Evolutionary conservation across 2,888 invertebrate genomes (phyloP).

Genomic region (Drosophila trichaetosa): DNA sequence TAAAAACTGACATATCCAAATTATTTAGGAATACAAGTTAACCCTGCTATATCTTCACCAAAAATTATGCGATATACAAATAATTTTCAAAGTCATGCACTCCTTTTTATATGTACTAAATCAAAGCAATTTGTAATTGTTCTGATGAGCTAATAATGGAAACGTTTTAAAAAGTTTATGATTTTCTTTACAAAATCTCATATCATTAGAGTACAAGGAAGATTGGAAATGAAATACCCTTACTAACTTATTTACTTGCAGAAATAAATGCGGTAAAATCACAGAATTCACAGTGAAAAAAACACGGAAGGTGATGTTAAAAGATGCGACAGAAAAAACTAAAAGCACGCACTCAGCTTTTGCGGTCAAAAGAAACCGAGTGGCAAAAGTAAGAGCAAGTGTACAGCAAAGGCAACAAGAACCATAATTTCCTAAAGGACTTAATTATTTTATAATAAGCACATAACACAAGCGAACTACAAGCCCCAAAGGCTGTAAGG

Average conservation of each 20-base stretch:
- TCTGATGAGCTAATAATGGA: not conserved
- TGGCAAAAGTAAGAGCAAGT: constrained; percentile 37
- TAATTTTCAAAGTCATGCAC: not conserved
- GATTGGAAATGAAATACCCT: not conserved
- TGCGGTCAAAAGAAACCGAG: constrained; percentile 29
- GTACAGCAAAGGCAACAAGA: constrained; percentile 57
- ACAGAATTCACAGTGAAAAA: constrained; percentile 29
- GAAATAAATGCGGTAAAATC: constrained; percentile 2
- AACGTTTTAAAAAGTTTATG: not conserved
- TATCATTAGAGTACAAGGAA: not conserved
- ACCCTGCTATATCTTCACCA: not conserved
- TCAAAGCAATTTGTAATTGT: not conserved
- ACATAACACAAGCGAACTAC: constrained; percentile 67
- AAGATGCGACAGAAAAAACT: constrained; percentile 8
- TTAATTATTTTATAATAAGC: constrained; percentile 83
- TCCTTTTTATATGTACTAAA: not conserved
- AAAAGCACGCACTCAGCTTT: constrained; percentile 48
- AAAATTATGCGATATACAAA: not conserved
- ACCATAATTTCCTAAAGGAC: constrained; percentile 82
- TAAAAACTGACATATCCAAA: not conserved
- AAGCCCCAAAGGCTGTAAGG: constrained; percentile 39
- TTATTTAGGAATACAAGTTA: not conserved
- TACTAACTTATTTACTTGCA: not conserved
- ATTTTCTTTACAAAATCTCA: not conserved
- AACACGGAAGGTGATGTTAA: constrained; percentile 9